Base-by-base conservation (phyloP, 2,797 vertebrate species). In the Masticophis lateralis region DNA sequence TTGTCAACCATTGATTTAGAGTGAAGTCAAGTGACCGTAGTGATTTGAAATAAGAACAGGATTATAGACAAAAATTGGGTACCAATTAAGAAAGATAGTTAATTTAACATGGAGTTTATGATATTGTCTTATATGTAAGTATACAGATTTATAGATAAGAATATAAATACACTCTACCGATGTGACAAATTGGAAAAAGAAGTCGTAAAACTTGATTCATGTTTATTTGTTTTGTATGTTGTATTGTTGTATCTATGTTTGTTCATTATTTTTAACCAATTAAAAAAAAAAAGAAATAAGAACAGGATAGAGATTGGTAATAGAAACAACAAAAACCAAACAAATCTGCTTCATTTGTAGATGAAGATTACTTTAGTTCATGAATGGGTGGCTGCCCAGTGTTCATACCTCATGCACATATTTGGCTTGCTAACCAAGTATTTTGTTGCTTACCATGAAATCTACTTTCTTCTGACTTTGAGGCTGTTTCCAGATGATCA, bases 401-500 rank as follows among this genome's bases (percentile, higher is more conserved):
- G 10, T 60, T 56, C 55, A 4, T 43, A 51, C 12, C 8, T 27
- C 63, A 88, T 74, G 7, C 20, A 18, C 20, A n/a, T 37, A 28
- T 47, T 66, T 47, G 59, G 89, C 79, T 83, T 43, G 11, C 56
- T 63, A 1, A 37, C 0, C 0, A 16, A 32, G 87, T 69, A 2
- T 1, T 18, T 83, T 20, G 63, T 55, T 37, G 60, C 96, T 98
- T 93, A 99, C 98, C 98, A 97, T 98, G 96, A 99, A 99, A 18
- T 98, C 91, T 2, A 98, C 98, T 96, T 96, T 98, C 55, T 95
- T 95, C 91, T 8, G 55, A 94, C 98, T 98, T 96, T 98, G 98
- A 51, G 98, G 98, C 37, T 98, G 98, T 93, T 97, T 98, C 98
- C 98, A 98, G 95, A 98, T 97, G 90, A 98, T 55, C 16, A 96